A percentile compares a stretch with the other conserved stretches of the same genome.
Evolutionary conservation across 2,797 vertebrate genomes (phyloP).

Genomic region (Mormyrops attenuatus): DNA sequence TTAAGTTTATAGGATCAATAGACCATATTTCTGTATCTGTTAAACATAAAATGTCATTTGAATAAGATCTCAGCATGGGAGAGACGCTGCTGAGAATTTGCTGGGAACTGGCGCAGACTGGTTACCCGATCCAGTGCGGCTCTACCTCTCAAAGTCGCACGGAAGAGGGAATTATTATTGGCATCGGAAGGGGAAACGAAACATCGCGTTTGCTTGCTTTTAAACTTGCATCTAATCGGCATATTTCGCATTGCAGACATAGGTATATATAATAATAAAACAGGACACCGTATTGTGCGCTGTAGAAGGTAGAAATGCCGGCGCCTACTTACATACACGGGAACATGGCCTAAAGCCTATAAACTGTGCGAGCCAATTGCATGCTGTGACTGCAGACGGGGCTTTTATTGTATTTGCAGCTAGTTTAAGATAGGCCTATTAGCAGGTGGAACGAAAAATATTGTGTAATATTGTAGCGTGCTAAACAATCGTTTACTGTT

Average conservation of each 20-base stretch:
- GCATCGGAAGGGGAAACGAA: not conserved
- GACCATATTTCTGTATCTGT: not conserved
- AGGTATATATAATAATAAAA: not conserved
- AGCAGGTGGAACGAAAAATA: not conserved
- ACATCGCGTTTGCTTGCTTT: not conserved
- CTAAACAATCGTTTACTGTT: not conserved
- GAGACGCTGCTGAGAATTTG: not conserved
- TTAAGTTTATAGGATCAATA: not conserved
- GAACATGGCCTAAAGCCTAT: constrained; percentile 2
- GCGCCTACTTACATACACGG: not conserved
- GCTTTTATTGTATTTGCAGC: not conserved
- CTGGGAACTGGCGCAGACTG: constrained; percentile 1
- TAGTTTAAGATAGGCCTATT: not conserved
- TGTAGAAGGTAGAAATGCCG: not conserved
- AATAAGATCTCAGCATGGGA: not conserved
- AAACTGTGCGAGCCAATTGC: not conserved
- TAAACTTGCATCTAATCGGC: not conserved
- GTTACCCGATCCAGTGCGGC: not conserved
- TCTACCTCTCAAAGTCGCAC: not conserved
- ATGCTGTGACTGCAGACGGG: not conserved
- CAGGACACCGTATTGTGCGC: not conserved
- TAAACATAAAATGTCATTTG: not conserved
- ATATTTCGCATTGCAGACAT: not conserved
- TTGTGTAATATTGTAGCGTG: not conserved
- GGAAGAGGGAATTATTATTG: not conserved